Conservation (phyloP, 2,113 vertebrate genomes). For the Archocentrus centrarchus region DNA sequence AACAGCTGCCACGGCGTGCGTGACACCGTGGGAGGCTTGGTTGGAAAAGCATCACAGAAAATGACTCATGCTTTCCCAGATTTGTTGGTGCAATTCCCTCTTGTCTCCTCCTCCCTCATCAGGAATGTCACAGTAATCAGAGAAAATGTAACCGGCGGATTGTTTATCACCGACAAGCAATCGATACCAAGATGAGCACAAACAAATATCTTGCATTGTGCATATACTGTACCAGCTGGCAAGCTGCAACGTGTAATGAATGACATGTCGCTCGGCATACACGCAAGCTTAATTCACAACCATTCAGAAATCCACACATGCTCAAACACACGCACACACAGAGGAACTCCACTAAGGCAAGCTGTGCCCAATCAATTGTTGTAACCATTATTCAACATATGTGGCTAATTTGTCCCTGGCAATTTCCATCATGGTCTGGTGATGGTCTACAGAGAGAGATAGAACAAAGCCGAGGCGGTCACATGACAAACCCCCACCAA, state of each 20-base stretch:
- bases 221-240: neutral
- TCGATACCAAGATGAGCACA: slow-evolving; percentile 22
- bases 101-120: slow-evolving; percentile 53
- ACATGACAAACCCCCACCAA: slow-evolving; percentile 52
- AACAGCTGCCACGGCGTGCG: slow-evolving; percentile 45
- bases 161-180: slow-evolving; percentile 19
- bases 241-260: neutral
- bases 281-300: neutral
- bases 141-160: slow-evolving; percentile 24
- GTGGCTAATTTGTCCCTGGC: slow-evolving; percentile 73
- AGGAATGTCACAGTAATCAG: slow-evolving; percentile 62
- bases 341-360: slow-evolving; percentile 8
- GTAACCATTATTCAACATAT: slow-evolving; percentile 72
- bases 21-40: slow-evolving; percentile 50
- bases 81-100: slow-evolving; percentile 47
- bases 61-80: slow-evolving; percentile 65
- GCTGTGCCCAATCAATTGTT: slow-evolving; percentile 71
- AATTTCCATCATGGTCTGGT: slow-evolving; percentile 67
- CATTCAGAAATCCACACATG: slow-evolving; percentile 10
- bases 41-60: slow-evolving; percentile 72
- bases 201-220: slow-evolving; percentile 11
- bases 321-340: slow-evolving; percentile 9
- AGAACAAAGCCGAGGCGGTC: slow-evolving; percentile 58
- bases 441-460: slow-evolving; percentile 63
- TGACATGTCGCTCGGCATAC: neutral